Evolutionary conservation across 2,888 invertebrate genomes (phyloP).

Genomic region (Aleiodes leptofemur): DNA sequence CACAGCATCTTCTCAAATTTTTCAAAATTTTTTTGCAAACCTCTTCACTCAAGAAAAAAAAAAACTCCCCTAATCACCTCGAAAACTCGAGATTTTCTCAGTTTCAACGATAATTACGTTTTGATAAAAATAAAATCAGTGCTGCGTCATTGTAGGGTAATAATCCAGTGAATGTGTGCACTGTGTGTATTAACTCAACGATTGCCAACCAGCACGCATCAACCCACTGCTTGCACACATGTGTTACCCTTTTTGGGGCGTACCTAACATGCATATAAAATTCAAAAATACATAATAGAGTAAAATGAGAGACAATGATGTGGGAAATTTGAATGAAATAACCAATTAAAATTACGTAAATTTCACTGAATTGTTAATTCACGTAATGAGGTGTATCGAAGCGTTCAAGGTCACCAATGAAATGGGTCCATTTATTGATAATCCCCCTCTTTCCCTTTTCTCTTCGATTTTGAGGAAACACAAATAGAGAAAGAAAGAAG

Average conservation of each 20-base stretch:
- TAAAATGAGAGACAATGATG: neutral
- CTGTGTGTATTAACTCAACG: constrained; percentile 23
- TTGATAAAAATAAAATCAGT: constrained; percentile 4
- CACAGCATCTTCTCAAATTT: no score
- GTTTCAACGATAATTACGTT: no score
- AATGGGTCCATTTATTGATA: constrained; percentile 7
- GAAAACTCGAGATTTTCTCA: no score
- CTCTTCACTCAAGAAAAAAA: no score
- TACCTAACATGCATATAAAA: constrained; percentile 60
- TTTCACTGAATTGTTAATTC: constrained; percentile 43
- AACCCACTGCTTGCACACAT: constrained; percentile 22
- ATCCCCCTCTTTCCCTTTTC: neutral
- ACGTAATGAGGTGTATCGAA: constrained; percentile 22
- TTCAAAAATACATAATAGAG: constrained; percentile 53
- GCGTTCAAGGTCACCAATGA: constrained; percentile 7
- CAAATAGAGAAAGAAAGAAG: neutral
- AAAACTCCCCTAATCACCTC: no score
- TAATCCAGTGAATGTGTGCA: constrained; percentile 17
- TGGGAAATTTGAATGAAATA: constrained; percentile 51
- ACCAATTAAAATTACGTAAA: constrained; percentile 63
- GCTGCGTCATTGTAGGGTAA: constrained; percentile 17
- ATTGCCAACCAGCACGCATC: constrained; percentile 20
- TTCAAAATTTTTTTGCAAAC: no score
- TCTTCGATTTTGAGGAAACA: constrained; percentile 20
- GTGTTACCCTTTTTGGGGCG: neutral